These are phyloP conservation scores for Lanius collurio DNA, from an alignment of 2,113 vertebrate species.

Conservation along the genomic window DNA sequence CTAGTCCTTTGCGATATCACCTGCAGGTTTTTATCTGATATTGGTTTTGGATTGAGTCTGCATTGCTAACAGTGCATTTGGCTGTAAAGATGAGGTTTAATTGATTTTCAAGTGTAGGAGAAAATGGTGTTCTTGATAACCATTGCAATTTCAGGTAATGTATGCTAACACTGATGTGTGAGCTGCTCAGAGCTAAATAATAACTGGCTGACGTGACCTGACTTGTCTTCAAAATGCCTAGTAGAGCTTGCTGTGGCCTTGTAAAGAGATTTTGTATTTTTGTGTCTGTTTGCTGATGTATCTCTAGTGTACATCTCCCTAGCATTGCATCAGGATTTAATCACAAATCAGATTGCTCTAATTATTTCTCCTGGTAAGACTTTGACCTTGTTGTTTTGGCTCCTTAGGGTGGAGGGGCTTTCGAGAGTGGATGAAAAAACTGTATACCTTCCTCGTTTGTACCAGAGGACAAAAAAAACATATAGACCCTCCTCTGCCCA, in stretches of 20 bases:
- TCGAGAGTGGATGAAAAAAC: not conserved
- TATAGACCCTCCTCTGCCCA: not conserved
- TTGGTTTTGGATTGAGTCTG: not conserved
- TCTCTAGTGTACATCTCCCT: not conserved
- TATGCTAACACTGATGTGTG: not conserved
- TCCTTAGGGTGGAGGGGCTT: not conserved
- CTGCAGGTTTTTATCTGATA: not conserved
- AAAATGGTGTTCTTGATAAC: not conserved
- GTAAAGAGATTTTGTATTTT: not conserved
- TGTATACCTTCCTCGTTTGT: not conserved
- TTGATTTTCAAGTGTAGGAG: not conserved
- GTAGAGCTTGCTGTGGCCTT: not conserved
- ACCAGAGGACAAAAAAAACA: fast-evolving
- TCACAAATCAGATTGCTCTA: not conserved
- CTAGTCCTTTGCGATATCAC: not conserved
- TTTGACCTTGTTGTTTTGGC: not conserved
- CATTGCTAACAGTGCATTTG: not conserved
- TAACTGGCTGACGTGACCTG: not conserved
- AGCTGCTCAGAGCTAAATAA: not conserved
- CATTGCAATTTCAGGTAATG: not conserved
- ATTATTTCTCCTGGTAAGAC: not conserved
- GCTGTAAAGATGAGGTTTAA: not conserved
- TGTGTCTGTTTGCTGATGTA: not conserved
- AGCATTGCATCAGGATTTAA: not conserved
- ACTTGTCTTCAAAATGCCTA: not conserved